Conservation (phyloP, 2,797 vertebrate genomes). For the Oceanodroma leucorhoa region DNA sequence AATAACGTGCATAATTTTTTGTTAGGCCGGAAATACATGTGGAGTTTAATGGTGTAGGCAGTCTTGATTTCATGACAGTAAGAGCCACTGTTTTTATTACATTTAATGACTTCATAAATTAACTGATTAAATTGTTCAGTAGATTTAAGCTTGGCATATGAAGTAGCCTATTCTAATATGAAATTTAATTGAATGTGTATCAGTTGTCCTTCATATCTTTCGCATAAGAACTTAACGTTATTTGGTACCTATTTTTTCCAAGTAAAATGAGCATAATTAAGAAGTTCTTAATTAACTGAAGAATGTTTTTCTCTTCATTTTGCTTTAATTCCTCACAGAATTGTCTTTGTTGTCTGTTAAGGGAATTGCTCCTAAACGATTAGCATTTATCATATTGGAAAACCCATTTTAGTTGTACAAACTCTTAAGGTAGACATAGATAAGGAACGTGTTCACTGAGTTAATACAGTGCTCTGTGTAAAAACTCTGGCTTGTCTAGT, state of each 20-base stretch:
- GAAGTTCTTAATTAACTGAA: neutral
- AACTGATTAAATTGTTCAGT: neutral
- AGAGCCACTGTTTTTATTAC: neutral
- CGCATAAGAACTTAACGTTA: neutral
- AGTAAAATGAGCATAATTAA: neutral
- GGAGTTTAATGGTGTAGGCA: neutral
- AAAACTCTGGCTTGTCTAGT: neutral
- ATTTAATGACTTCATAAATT: neutral
- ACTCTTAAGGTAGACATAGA: neutral
- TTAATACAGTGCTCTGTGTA: neutral
- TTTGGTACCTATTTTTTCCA: neutral
- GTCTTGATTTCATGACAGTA: neutral
- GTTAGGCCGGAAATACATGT: neutral
- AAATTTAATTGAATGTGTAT: neutral
- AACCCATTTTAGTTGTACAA: neutral
- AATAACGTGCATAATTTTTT: neutral
- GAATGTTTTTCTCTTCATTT: neutral
- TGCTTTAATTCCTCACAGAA: neutral
- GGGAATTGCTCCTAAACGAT: neutral
- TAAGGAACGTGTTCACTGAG: neutral
- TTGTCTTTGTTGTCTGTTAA: neutral
- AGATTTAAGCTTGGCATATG: neutral
- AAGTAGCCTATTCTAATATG: neutral
- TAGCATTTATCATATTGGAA: neutral
- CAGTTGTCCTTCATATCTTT: neutral